Percentiles rank a stretch among this genome's conserved stretches.
Evolutionary conservation across 1,140 invertebrate genomes (phyloP).

Genomic region (Macrostomum lignano): DNA sequence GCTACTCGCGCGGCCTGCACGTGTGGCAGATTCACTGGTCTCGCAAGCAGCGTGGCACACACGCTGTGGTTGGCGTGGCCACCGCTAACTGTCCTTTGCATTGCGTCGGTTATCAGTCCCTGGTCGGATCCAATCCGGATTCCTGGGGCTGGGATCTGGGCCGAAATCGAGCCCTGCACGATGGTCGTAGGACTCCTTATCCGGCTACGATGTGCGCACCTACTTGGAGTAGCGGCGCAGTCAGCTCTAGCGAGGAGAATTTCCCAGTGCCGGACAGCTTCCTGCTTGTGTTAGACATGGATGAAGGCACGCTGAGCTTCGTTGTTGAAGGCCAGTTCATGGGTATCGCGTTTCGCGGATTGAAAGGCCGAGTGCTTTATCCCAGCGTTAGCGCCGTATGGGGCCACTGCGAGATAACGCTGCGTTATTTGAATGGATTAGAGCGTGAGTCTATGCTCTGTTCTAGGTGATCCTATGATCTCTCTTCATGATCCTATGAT

Average conservation of each 20-base stretch:
- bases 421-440: slow-evolving; percentile 86
- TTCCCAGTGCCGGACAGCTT: slow-evolving; percentile 84
- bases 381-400: slow-evolving; percentile 94
- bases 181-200: too few species aligned
- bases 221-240: too few species aligned
- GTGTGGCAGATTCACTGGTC: slow-evolving; percentile 93
- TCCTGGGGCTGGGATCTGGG: slow-evolving; percentile 97
- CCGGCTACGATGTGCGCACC: too few species aligned
- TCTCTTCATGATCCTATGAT: too few species aligned
- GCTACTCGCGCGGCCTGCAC: slow-evolving; percentile 77
- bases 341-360: slow-evolving; percentile 73
- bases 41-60: slow-evolving; percentile 72
- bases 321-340: slow-evolving; percentile 89
- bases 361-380: slow-evolving; percentile 83
- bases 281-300: slow-evolving; percentile 90
- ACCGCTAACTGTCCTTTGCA: slow-evolving; percentile 36
- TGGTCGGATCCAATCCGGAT: slow-evolving; percentile 51
- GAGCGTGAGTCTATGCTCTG: slow-evolving; percentile 77
- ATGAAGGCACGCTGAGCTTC: slow-evolving; percentile 89
- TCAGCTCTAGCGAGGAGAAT: too few species aligned
- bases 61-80: slow-evolving; percentile 89
- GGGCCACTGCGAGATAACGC: slow-evolving; percentile 97
- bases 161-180: slow-evolving; percentile 73
- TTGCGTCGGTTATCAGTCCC: slow-evolving; percentile 34
- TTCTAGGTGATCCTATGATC: too few species aligned